Evolutionary conservation across 2,888 invertebrate species (phyloP).

Genomic region (Eupithecia subumbrata): DNA sequence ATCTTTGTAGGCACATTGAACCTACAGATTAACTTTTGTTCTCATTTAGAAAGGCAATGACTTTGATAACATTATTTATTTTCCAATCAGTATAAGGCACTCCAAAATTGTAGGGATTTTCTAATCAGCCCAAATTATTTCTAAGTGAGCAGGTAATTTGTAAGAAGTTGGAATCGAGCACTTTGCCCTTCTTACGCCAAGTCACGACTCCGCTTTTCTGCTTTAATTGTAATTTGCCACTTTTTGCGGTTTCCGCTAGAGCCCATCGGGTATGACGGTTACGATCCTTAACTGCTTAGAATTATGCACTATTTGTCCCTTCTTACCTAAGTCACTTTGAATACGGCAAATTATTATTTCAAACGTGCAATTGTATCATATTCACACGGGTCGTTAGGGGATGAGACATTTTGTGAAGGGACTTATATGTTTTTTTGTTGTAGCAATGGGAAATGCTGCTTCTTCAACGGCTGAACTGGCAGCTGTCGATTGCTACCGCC

Average conservation of each 20-base stretch:
- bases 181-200: constrained; percentile 9
- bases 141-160: background rate
- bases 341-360: constrained; percentile 50
- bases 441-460: constrained; percentile 93
- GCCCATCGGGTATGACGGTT: constrained; percentile 79
- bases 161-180: constrained; percentile 1
- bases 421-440: constrained; percentile 58
- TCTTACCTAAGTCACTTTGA: constrained; percentile 51
- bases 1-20: constrained; percentile 44
- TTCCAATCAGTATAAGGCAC: background rate
- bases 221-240: constrained; percentile 71
- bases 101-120: background rate
- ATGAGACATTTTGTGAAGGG: constrained; percentile 47
- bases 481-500: constrained; percentile 90
- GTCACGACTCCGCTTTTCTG: constrained; percentile 57
- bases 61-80: background rate
- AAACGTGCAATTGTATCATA: constrained; percentile 51
- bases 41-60: constrained; percentile 19
- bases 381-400: constrained; percentile 65
- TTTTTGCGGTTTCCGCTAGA: constrained; percentile 82
- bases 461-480: constrained; percentile 90
- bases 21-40: constrained; percentile 49
- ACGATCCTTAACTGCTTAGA: constrained; percentile 71
- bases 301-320: constrained; percentile 63
- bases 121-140: background rate